Conservation (phyloP, 2,797 vertebrate genomes). For the Anableps anableps region DNA sequence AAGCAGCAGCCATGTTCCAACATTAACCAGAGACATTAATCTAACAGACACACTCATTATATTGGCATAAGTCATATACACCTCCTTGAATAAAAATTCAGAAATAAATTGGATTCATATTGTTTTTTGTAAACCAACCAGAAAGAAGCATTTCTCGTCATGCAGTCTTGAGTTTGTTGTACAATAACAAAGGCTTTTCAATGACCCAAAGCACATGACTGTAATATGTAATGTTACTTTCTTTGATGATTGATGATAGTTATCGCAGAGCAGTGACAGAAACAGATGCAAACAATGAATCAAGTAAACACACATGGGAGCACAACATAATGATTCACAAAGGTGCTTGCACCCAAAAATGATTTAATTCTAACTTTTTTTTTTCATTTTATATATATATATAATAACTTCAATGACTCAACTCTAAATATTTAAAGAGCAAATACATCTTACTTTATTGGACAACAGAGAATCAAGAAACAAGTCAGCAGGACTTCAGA, state of each 20-base stretch:
- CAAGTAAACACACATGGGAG: not conserved
- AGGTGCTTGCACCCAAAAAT: not conserved
- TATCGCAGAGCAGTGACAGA: constrained; percentile 55
- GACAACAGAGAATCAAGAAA: not conserved
- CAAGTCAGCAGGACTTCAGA: not conserved
- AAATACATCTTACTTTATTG: not conserved
- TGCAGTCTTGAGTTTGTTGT: constrained; percentile 12
- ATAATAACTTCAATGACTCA: too few relatives aligned
- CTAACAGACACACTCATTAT: constrained; percentile 48
- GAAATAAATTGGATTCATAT: constrained; percentile 38
- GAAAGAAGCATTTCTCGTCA: constrained; percentile 9
- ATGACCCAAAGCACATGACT: constrained; percentile 41
- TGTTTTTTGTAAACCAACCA: constrained; percentile 19
- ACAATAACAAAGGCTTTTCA: constrained; percentile 44
- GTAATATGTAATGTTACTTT: constrained; percentile 46
- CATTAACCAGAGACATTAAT: constrained; percentile 41
- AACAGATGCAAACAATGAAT: constrained; percentile 52
- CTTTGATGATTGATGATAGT: constrained; percentile 71
- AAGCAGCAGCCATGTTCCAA: constrained; percentile 38
- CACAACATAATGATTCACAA: not conserved
- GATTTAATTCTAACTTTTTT: not conserved
- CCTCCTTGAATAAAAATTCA: constrained; percentile 33
- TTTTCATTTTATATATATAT: not conserved
- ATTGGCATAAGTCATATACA: constrained; percentile 1
- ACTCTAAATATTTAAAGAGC: too few relatives aligned